Conservation (phyloP, 2,113 vertebrate species). For the Rhagologus leucostigma region DNA sequence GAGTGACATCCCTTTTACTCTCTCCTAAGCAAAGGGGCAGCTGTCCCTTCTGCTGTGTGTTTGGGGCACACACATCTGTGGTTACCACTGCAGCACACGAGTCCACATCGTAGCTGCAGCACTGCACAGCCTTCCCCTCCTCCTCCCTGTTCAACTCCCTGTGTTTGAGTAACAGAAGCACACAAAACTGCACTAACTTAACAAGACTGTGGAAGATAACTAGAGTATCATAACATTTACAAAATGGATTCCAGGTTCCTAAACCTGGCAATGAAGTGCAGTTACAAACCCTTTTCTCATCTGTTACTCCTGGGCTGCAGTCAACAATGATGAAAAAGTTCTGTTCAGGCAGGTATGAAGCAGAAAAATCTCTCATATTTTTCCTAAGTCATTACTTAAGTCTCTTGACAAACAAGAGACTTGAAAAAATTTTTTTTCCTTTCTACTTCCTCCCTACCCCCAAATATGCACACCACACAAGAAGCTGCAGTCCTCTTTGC, state of each 20-base stretch:
- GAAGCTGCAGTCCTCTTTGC: not conserved
- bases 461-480: not conserved
- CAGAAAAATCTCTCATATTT: not conserved
- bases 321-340: not conserved
- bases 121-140: not conserved
- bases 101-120: not conserved
- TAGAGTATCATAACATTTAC: not conserved
- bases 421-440: not conserved
- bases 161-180: not conserved
- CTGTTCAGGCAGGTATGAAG: not conserved
- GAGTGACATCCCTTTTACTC: not conserved
- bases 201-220: not conserved
- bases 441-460: not conserved
- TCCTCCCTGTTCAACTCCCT: not conserved
- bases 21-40: not conserved
- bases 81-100: not conserved
- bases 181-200: not conserved
- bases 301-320: not conserved
- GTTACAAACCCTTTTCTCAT: not conserved
- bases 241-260: not conserved
- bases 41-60: not conserved
- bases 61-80: not conserved
- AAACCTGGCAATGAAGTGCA: not conserved
- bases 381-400: not conserved
- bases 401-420: not conserved